Percentiles rank a stretch among this genome's conserved stretches.
Evolutionary conservation across 1,140 invertebrate species (phyloP).

Genomic region (Himalopsyche phryganea): DNA sequence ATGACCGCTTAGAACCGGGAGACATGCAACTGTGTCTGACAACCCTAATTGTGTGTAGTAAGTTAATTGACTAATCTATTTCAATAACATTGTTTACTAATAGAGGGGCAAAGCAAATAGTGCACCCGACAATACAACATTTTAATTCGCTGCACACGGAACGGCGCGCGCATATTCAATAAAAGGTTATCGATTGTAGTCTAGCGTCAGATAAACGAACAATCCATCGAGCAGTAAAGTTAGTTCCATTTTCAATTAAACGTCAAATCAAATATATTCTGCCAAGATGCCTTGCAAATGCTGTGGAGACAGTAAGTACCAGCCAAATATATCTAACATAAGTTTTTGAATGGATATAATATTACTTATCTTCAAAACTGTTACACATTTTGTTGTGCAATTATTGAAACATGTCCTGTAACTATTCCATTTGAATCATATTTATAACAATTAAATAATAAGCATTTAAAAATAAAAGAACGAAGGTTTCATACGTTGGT

Average conservation of each 20-base stretch:
- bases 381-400: not conserved
- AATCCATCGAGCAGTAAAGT: not conserved
- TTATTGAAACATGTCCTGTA: too few species aligned
- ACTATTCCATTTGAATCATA: too few species aligned
- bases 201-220: not conserved
- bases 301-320: slow-evolving; percentile 46
- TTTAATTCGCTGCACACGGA: slow-evolving; percentile 9
- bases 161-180: slow-evolving; percentile 5
- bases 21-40: too few species aligned
- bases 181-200: slow-evolving; percentile 29
- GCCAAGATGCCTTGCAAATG: slow-evolving; percentile 48
- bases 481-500: too few species aligned
- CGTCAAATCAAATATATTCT: slow-evolving; percentile 4
- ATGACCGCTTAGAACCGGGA: too few species aligned
- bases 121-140: too few species aligned
- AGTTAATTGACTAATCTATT: not conserved
- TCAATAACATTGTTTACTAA: not conserved
- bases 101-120: not conserved
- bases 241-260: not conserved
- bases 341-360: not conserved
- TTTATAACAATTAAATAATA: too few species aligned
- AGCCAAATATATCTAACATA: not conserved
- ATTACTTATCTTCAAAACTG: not conserved
- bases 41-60: not conserved
- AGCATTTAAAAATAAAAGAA: too few species aligned